These are phyloP conservation scores for Cremastinae sp. DNA, from an alignment of 2,888 invertebrate genomes.

Conservation along the genomic window DNA sequence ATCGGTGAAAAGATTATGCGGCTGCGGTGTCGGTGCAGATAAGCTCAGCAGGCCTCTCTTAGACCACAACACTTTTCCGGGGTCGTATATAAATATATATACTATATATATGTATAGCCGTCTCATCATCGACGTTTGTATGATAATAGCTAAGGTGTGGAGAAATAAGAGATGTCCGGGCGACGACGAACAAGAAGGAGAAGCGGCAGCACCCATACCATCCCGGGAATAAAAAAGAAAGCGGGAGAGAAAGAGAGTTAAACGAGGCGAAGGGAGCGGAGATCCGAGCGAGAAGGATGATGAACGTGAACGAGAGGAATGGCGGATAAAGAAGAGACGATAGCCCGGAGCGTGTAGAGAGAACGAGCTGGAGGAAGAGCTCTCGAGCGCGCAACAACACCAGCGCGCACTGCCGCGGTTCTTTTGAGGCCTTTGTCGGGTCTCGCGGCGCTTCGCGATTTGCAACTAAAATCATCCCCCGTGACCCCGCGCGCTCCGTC, in stretches of 20 bases:
- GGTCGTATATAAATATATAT: slow-evolving; percentile 20
- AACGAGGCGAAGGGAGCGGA: slow-evolving; percentile 48
- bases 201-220: slow-evolving; percentile 54
- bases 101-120: slow-evolving; percentile 56
- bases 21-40: slow-evolving; percentile 55
- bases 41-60: slow-evolving; percentile 27
- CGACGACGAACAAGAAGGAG: slow-evolving; percentile 43
- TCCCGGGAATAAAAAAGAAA: slow-evolving; percentile 52
- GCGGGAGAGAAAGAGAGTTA: slow-evolving; percentile 53
- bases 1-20: slow-evolving; percentile 60
- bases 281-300: slow-evolving; percentile 51
- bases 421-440: slow-evolving; percentile 78
- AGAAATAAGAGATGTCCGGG: slow-evolving; percentile 73
- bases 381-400: slow-evolving; percentile 56
- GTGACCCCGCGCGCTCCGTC: slow-evolving; percentile 64
- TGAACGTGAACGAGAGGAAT: slow-evolving; percentile 27
- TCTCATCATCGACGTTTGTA: slow-evolving; percentile 78
- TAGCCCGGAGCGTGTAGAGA: slow-evolving; percentile 58
- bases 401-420: slow-evolving; percentile 68
- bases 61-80: slow-evolving; percentile 75
- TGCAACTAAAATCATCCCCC: slow-evolving; percentile 80
- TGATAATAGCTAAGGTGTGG: slow-evolving; percentile 79
- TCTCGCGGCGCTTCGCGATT: slow-evolving; percentile 80
- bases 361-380: slow-evolving; percentile 63
- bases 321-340: slow-evolving; percentile 47